Conservation (phyloP, 2,797 vertebrate species). For the Borostomias antarcticus region DNA sequence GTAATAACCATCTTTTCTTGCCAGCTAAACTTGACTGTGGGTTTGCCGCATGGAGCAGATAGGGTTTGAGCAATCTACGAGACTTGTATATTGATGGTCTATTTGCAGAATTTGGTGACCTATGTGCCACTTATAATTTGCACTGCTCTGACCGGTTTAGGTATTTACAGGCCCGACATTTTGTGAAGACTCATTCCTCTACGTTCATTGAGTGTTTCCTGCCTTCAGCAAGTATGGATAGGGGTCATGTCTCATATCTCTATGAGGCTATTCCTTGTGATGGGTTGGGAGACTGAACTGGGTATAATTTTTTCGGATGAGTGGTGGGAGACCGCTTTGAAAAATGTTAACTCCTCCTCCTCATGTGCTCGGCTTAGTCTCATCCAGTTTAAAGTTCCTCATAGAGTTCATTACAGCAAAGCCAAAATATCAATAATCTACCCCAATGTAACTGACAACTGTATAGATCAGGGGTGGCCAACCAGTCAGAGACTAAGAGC, state of each 20-base stretch:
- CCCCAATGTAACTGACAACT: background rate
- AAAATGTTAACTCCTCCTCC: too few relatives aligned
- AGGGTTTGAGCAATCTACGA: background rate
- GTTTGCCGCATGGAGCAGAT: background rate
- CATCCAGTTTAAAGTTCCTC: background rate
- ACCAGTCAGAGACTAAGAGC: too few relatives aligned
- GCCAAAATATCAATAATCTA: slow-evolving; percentile 6
- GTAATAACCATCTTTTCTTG: background rate
- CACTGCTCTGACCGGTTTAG: background rate
- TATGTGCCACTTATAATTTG: background rate
- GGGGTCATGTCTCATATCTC: background rate
- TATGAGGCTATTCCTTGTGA: background rate
- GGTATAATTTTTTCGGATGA: background rate
- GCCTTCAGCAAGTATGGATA: too few relatives aligned
- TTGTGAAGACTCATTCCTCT: background rate
- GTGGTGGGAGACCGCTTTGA: background rate
- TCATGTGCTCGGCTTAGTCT: too few relatives aligned
- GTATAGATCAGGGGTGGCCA: background rate
- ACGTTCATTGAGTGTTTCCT: too few relatives aligned
- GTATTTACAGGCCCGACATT: background rate
- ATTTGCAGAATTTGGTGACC: slow-evolving; percentile 4
- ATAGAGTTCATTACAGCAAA: background rate
- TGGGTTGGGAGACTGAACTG: too few relatives aligned
- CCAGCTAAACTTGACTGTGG: slow-evolving; percentile 5
- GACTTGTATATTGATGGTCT: background rate